Conservation (phyloP, 2,888 invertebrate species). For the Pilophorus perplexus region DNA sequence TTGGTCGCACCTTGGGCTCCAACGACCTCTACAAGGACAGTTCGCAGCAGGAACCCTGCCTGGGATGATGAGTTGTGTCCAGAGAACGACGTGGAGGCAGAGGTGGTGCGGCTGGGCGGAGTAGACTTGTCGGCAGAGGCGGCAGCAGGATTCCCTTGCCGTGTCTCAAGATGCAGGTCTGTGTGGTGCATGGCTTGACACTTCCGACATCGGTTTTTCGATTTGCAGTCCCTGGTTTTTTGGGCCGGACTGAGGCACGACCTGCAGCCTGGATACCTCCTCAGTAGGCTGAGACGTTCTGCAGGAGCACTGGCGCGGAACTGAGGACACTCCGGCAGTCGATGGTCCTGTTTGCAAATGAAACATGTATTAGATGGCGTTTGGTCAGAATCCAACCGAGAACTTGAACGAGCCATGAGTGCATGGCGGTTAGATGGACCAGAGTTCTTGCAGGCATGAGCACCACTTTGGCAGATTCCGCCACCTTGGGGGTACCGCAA, state of each 20-base stretch:
- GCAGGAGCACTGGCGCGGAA: neutral
- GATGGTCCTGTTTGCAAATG: neutral
- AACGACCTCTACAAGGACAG: neutral
- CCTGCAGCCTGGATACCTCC: neutral
- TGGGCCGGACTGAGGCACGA: neutral
- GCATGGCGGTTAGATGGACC: neutral
- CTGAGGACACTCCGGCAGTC: neutral
- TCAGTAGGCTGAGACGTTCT: neutral
- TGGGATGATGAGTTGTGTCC: neutral
- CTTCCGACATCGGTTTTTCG: neutral
- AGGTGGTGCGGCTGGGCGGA: too few species aligned
- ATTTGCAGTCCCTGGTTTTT: neutral
- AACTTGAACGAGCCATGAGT: neutral
- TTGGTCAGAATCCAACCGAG: too few species aligned
- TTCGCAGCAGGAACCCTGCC: neutral
- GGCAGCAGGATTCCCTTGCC: neutral
- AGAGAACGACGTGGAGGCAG: too few species aligned
- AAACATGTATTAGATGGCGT: neutral
- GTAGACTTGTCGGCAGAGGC: neutral
- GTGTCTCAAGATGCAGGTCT: neutral
- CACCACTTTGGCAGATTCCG: too few species aligned
- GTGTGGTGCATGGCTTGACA: slow-evolving; percentile 2
- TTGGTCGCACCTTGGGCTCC: neutral
- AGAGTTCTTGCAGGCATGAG: neutral
- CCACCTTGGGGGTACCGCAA: too few species aligned